phyloP scores from a whole-genome alignment of 2,113 vertebrate species.

The Seriola aureovittata region DNA sequence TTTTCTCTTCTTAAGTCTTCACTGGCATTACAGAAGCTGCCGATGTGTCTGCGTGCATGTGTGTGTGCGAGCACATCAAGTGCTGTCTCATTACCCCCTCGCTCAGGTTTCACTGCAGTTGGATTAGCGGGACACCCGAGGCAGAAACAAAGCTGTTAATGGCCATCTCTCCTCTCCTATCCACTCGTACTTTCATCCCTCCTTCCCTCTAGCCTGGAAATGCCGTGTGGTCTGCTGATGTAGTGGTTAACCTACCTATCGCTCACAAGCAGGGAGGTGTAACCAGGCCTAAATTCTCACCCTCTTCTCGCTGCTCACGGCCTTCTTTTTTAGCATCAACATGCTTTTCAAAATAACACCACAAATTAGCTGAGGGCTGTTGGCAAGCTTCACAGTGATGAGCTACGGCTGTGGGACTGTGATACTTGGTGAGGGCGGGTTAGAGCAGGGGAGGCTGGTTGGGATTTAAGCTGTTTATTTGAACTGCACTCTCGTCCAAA shows the following conservation, averaged over 20 bases:
- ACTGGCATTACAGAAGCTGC: slow-evolving; percentile 51
- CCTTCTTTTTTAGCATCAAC: slow-evolving; percentile 53
- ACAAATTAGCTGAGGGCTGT: slow-evolving; percentile 67
- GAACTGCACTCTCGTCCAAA: slow-evolving; percentile 80
- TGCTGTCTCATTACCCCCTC: slow-evolving; percentile 77
- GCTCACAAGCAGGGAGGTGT: slow-evolving; percentile 34
- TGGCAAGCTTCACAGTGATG: slow-evolving; percentile 65
- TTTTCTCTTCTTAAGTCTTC: slow-evolving; percentile 57
- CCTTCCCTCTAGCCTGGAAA: slow-evolving; percentile 33
- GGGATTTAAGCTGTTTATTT: slow-evolving; percentile 84
- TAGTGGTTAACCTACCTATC: slow-evolving; percentile 46
- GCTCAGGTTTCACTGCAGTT: slow-evolving; percentile 78
- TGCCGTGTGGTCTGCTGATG: slow-evolving; percentile 60
- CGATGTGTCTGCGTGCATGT: slow-evolving; percentile 35
- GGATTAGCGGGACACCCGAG: slow-evolving; percentile 74
- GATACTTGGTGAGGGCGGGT: slow-evolving; percentile 61
- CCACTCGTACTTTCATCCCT: slow-evolving; percentile 25
- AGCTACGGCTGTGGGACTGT: slow-evolving; percentile 68
- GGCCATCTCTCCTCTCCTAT: slow-evolving; percentile 36
- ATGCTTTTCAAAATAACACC: slow-evolving; percentile 76
- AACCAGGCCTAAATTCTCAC: slow-evolving; percentile 47
- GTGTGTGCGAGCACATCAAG: slow-evolving; percentile 64
- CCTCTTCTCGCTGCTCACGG: slow-evolving; percentile 23
- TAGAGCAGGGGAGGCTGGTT: slow-evolving; percentile 64
- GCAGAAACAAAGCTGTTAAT: slow-evolving; percentile 63